Evolutionary conservation across 2,113 vertebrate genomes (phyloP).

Genomic region (Rhea americana): DNA sequence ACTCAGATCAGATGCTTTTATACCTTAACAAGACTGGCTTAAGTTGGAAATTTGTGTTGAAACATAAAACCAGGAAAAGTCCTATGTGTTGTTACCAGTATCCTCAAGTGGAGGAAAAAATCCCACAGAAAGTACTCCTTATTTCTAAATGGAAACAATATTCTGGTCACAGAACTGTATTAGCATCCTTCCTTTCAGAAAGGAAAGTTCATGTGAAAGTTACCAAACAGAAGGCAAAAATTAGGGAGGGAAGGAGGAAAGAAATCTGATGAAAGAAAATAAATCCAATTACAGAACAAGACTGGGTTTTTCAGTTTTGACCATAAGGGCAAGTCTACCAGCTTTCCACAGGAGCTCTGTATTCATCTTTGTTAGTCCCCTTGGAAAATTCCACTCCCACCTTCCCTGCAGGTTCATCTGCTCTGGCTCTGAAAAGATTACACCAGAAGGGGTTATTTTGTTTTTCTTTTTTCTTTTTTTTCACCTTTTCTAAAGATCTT

Average conservation of each 20-base stretch:
- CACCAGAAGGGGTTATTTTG: neutral
- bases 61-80: neutral
- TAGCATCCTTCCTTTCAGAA: neutral
- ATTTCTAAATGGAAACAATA: neutral
- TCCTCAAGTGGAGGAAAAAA: neutral
- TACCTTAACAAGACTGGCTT: neutral
- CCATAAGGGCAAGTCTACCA: neutral
- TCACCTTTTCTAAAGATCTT: neutral
- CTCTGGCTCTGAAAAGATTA: neutral
- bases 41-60: neutral
- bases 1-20: slow-evolving; percentile 30
- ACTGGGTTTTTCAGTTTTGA: neutral
- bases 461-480: neutral
- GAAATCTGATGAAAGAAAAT: neutral
- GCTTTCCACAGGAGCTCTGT: neutral
- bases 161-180: neutral
- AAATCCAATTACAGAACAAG: neutral
- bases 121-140: neutral
- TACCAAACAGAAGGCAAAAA: neutral
- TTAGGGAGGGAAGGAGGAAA: neutral
- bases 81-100: neutral
- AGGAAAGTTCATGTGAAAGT: neutral
- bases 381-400: slow-evolving; percentile 4
- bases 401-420: neutral
- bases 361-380: neutral